Conservation (phyloP, 2,797 vertebrate species). For the Rhyacichthys aspro region DNA sequence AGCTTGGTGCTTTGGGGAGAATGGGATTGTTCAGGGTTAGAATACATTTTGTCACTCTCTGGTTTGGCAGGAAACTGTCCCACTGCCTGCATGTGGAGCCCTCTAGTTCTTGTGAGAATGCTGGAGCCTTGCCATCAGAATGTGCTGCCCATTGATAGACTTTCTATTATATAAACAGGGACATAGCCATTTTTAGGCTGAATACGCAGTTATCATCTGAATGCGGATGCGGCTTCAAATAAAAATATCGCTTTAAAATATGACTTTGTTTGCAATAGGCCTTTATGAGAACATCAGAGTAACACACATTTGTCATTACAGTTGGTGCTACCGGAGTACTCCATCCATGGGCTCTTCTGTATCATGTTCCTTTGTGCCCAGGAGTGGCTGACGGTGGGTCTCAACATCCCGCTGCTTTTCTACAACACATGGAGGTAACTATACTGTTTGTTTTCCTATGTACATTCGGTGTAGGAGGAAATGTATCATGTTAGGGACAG, state of each 20-base stretch:
- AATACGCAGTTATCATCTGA: too few relatives aligned
- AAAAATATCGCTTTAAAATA: background rate
- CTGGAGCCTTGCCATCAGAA: conserved; percentile 31
- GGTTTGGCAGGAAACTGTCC: conserved; percentile 23
- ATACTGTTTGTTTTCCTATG: conserved; percentile 4
- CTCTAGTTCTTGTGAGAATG: conserved; percentile 43
- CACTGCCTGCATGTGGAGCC: conserved; percentile 15
- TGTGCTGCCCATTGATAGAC: conserved; percentile 39
- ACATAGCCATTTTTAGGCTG: conserved; percentile 8
- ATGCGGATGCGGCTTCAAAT: conserved; percentile 47
- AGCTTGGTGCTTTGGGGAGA: background rate
- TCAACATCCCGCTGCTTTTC: conserved; percentile 94
- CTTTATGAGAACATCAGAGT: too few relatives aligned
- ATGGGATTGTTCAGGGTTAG: background rate
- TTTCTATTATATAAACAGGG: conserved; percentile 42
- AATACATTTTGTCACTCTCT: background rate
- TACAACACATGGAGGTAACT: conserved; percentile 98
- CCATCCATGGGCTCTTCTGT: conserved; percentile 97
- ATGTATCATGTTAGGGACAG: background rate
- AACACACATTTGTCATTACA: conserved; percentile 43
- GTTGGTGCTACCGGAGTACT: conserved; percentile 97
- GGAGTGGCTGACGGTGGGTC: conserved; percentile 95
- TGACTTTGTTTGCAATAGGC: too few relatives aligned
- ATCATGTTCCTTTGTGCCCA: conserved; percentile 98
- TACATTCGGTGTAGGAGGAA: background rate